phyloP scores from a whole-genome alignment of 2,888 invertebrate species.

The Lepidocyrtinus sp. region DNA sequence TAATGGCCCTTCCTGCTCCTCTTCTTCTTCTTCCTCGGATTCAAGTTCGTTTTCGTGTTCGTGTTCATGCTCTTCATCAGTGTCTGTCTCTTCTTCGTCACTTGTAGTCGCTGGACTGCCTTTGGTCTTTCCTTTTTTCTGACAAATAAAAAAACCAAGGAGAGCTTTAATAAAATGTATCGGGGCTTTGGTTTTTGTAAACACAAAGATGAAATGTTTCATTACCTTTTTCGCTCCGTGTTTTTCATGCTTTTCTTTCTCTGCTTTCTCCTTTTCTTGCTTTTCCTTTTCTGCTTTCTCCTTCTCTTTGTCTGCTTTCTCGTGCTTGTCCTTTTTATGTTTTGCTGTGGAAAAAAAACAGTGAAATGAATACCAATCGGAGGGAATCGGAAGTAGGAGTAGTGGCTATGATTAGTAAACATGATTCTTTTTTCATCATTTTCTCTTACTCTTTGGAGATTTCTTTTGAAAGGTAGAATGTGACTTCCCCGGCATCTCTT shows the following conservation, averaged over 20 bases:
- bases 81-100: conserved; percentile 12
- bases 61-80: background rate
- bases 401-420: no score
- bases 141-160: background rate
- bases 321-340: conserved; percentile 20
- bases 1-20: background rate
- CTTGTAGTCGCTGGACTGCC: background rate
- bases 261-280: conserved; percentile 27
- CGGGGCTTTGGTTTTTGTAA: no score
- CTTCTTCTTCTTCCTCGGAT: conserved; percentile 1
- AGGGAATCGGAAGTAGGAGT: no score
- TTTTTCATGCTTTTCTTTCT: conserved; percentile 32
- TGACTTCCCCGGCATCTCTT: no score
- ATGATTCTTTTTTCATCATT: no score
- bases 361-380: no score
- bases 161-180: background rate
- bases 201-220: no score
- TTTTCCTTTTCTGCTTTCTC: conserved; percentile 27
- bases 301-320: background rate
- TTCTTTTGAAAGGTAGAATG: no score
- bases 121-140: conserved; percentile 29
- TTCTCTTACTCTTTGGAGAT: no score
- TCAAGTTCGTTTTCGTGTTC: conserved; percentile 17
- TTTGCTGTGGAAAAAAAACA: no score
- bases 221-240: conserved; percentile 35